phyloP scores from a whole-genome alignment of 2,797 vertebrate genomes.

The Scomberomorus guttatus region DNA sequence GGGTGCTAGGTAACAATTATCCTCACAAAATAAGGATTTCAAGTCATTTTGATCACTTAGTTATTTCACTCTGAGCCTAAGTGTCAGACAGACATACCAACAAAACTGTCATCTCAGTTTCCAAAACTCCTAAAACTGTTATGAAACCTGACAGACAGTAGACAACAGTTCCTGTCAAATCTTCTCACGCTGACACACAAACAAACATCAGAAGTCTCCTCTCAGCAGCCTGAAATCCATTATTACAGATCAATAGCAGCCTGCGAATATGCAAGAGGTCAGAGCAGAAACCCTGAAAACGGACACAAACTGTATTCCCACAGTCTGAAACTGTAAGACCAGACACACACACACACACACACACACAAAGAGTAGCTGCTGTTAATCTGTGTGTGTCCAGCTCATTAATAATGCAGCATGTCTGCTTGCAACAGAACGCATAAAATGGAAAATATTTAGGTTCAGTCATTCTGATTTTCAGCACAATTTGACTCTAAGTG shows the following conservation, averaged over 20 bases:
- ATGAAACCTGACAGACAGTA: slow-evolving; percentile 30
- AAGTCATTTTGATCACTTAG: no score
- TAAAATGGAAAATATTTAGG: slow-evolving; percentile 80
- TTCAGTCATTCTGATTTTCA: slow-evolving; percentile 65
- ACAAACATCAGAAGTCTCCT: slow-evolving; percentile 71
- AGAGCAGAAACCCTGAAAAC: slow-evolving; percentile 53
- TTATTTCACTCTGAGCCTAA: no score
- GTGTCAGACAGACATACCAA: no score
- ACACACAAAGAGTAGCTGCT: slow-evolving; percentile 57
- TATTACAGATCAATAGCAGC: slow-evolving; percentile 68
- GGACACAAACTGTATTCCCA: slow-evolving; percentile 57
- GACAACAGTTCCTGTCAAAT: slow-evolving; percentile 63
- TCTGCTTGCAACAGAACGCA: slow-evolving; percentile 71
- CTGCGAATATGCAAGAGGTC: slow-evolving; percentile 68
- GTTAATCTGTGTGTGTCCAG: slow-evolving; percentile 69
- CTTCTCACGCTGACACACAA: slow-evolving; percentile 63
- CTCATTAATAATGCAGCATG: slow-evolving; percentile 78
- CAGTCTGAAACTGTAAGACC: slow-evolving; percentile 44
- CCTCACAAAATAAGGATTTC: no score
- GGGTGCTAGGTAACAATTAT: no score
- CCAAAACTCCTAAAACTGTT: slow-evolving; percentile 25
- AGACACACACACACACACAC: slow-evolving; percentile 37
- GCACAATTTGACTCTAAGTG: slow-evolving; percentile 60
- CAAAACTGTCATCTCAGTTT: slow-evolving; percentile 13
- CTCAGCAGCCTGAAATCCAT: slow-evolving; percentile 68